phyloP scores from a whole-genome alignment of 2,113 vertebrate species.

The Menura novaehollandiae region DNA sequence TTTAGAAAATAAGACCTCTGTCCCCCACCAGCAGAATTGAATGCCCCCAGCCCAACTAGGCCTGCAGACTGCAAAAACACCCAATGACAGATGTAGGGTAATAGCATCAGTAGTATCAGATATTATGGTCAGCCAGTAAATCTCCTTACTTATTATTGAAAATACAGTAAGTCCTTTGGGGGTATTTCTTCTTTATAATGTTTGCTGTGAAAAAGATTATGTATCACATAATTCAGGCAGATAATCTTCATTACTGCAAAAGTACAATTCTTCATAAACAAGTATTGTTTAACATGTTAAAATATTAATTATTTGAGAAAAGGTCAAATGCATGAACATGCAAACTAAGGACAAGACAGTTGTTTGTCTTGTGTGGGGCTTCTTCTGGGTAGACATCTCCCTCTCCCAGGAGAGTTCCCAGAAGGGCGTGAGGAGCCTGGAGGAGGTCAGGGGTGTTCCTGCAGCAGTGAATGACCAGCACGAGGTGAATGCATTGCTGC shows the following conservation, averaged over 20 bases:
- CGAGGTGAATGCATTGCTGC: accelerated
- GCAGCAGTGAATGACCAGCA: background rate
- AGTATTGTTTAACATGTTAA: background rate
- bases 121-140: background rate
- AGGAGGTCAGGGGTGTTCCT: accelerated
- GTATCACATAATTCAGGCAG: background rate
- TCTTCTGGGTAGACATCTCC: background rate
- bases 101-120: background rate
- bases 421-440: background rate
- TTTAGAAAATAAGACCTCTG: background rate
- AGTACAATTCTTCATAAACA: background rate
- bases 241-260: background rate
- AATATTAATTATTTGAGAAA: background rate
- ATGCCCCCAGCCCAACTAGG: background rate
- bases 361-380: background rate
- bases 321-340: background rate
- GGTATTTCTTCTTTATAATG: background rate
- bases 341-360: background rate
- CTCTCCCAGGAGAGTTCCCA: background rate
- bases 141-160: background rate
- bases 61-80: background rate
- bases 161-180: background rate
- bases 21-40: background rate
- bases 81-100: background rate
- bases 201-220: background rate